Conservation (phyloP, 2,797 vertebrate genomes). For the Poeciliopsis gracilis region DNA sequence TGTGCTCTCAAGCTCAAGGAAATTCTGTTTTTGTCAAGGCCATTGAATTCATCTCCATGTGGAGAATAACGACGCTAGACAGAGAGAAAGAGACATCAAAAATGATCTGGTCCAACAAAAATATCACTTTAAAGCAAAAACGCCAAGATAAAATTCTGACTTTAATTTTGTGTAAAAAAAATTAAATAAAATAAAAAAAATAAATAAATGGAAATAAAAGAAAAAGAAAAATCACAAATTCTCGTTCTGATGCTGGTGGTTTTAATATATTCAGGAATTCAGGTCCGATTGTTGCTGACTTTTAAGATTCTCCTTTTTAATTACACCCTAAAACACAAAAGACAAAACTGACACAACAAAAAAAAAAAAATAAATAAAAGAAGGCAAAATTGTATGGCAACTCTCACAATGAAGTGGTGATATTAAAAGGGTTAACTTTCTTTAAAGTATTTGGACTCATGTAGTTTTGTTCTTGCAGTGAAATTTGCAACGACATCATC, state of each 20-base stretch:
- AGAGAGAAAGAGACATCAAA: background rate
- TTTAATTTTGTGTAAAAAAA: background rate
- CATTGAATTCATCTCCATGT: background rate
- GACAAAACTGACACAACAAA: background rate
- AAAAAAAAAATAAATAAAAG: background rate
- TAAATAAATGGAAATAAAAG: too few species aligned
- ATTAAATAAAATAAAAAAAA: too few species aligned
- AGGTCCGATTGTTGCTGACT: background rate
- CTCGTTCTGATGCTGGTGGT: background rate
- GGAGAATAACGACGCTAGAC: background rate
- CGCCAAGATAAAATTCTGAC: background rate
- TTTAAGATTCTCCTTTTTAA: background rate
- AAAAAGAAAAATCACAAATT: background rate
- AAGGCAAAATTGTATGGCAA: background rate
- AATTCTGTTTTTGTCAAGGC: background rate
- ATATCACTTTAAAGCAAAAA: background rate
- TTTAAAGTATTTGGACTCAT: background rate
- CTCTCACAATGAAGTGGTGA: background rate
- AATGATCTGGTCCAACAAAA: background rate
- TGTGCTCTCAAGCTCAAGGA: conserved; percentile 9
- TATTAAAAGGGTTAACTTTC: background rate
- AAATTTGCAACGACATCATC: background rate
- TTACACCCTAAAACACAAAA: background rate
- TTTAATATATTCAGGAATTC: background rate
- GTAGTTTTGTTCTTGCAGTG: background rate